Base-by-base conservation (phyloP, 2,797 vertebrate species). In the Acanthurus tractus region DNA sequence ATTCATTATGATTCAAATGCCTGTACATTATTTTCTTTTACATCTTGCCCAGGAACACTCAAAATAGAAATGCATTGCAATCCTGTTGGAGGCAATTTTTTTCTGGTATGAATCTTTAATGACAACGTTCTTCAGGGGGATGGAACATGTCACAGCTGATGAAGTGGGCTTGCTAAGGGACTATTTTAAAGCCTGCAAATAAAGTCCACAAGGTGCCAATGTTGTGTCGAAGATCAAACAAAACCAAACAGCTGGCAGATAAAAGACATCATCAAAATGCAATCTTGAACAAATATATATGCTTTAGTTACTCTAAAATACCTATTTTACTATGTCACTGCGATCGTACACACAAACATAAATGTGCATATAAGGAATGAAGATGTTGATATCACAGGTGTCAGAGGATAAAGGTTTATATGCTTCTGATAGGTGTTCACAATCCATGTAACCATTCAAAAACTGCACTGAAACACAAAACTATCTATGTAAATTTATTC, bases 51-150 rank as follows among this genome's bases (percentile, higher is more conserved):
- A 44, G 15, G 55, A 81, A 63, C 38, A 25, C 50, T 69, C 6
- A 14, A 79, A 75, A 77, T 59, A 70, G 25, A 84, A 89, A 82
- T 63, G 67, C 64, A 80, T 58, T 38, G 50, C 63, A 80, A 64
- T 84, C 65, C 59, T 23, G 67, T 86, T 77, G 57, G 67, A 92
- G 59, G 79, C 86, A 77, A 59, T 91, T 90, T 34, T 25, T 34
- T 91, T 83, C 77, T 71, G 53, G 54, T 81, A 92, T 90, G 84
- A 94, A 93, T 91, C 74, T 95, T 94, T 93, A 93, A 93, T 93
- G 81, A 88, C 58, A 73, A 82, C 86, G 87, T 81, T 92, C 78
- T 89, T 85, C 63, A 48, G 78, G 79, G 80, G 65, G 75, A 87
- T 74, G 72, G 57, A 81, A 85, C 77, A 81, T 74, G 63, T 84